A percentile compares a stretch with the other conserved stretches of the same genome.
phyloP scores from a whole-genome alignment of 92 coral and sea anemone species.

The Bergia puertoricense region DNA sequence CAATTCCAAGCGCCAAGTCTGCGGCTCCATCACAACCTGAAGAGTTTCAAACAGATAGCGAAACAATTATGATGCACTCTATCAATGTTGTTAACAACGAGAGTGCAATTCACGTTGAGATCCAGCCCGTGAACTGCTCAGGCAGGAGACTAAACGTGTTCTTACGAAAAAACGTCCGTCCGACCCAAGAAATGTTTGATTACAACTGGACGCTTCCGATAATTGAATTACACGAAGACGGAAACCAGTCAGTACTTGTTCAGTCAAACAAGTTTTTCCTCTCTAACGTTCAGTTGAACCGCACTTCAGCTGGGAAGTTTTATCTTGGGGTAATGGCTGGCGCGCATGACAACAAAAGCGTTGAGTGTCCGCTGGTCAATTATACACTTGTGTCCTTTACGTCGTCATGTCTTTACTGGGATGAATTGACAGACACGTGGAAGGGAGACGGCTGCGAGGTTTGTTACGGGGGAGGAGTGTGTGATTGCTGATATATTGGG shows the following conservation, averaged over 20 bases:
- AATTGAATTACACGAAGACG: slow-evolving; percentile 23
- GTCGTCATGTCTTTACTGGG: slow-evolving; percentile 72
- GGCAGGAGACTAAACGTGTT: slow-evolving; percentile 54
- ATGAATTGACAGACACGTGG: slow-evolving; percentile 56
- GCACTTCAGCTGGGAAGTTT: slow-evolving; percentile 60
- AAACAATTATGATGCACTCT: slow-evolving; percentile 53
- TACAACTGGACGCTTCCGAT: slow-evolving; percentile 73
- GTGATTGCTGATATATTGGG: too few relatives aligned
- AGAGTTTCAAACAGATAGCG: slow-evolving; percentile 45
- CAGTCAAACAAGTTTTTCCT: slow-evolving; percentile 64
- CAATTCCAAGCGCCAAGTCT: slow-evolving; percentile 56
- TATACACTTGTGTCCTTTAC: slow-evolving; percentile 63
- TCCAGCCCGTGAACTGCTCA: slow-evolving; percentile 70
- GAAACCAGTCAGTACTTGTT: slow-evolving; percentile 24
- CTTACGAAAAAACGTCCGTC: slow-evolving; percentile 49
- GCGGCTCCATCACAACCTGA: slow-evolving; percentile 19
- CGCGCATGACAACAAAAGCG: slow-evolving; percentile 23
- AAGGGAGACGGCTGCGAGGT: slow-evolving; percentile 79
- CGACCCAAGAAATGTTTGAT: slow-evolving; percentile 57
- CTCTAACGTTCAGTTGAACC: slow-evolving; percentile 78
- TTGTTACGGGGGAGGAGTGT: not conserved
- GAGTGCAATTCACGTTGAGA: slow-evolving; percentile 66
- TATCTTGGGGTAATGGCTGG: slow-evolving; percentile 47
- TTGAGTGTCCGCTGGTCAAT: slow-evolving; percentile 49
- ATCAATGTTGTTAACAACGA: slow-evolving; percentile 56